Conservation (phyloP, 1,140 invertebrate genomes). For the Anastatus disparis region DNA sequence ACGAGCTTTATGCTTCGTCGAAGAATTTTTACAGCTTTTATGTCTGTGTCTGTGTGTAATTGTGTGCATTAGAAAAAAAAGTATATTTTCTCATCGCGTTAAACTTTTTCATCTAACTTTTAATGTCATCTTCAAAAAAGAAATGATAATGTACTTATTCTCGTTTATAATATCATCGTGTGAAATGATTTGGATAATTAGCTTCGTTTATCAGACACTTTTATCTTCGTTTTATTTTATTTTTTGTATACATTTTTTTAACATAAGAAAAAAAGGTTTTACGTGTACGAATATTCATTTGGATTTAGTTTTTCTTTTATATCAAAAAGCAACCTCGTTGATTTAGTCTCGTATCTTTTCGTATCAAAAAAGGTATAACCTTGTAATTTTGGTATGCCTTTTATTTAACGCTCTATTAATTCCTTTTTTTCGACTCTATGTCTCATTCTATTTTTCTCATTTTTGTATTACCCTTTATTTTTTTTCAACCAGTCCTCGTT, state of each 20-base stretch:
- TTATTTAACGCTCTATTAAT: not conserved
- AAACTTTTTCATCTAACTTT: not conserved
- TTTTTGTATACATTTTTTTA: too few relatives aligned
- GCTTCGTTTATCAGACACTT: not conserved
- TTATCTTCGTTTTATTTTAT: not conserved
- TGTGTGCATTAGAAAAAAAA: too few relatives aligned
- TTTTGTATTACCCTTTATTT: too few relatives aligned
- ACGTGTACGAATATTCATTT: too few relatives aligned
- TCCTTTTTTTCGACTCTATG: not conserved
- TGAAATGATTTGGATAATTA: constrained; percentile 1
- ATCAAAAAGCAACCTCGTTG: not conserved
- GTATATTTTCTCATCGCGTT: not conserved
- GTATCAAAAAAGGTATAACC: not conserved
- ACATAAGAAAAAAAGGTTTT: too few relatives aligned
- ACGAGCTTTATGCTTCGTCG: too few relatives aligned
- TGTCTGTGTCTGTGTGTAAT: too few relatives aligned
- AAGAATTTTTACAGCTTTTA: too few relatives aligned
- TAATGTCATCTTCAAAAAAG: not conserved
- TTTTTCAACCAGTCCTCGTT: too few relatives aligned
- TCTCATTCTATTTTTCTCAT: too few relatives aligned
- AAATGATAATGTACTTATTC: not conserved
- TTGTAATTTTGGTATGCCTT: not conserved
- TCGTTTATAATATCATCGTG: not conserved
- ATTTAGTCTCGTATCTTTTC: not conserved
- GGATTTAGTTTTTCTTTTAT: too few relatives aligned